Evolutionary conservation across 2,888 invertebrate genomes (phyloP).

Genomic region (Lycaena phlaeas): DNA sequence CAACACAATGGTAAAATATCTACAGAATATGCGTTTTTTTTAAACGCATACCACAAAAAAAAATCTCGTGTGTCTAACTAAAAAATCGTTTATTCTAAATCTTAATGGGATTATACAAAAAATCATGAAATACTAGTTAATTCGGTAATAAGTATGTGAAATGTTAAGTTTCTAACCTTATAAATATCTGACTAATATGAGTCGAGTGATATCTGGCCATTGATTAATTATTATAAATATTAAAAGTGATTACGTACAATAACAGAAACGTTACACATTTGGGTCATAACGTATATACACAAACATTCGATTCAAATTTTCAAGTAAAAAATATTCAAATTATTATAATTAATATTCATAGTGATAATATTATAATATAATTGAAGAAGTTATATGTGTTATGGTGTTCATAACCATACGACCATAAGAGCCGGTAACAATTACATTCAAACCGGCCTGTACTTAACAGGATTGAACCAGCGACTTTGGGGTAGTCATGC

Average conservation of each 20-base stretch:
- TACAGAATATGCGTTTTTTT: constrained; percentile 1
- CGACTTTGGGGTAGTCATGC: no score
- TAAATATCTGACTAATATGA: constrained; percentile 2
- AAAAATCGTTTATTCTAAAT: background rate
- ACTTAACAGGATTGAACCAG: no score
- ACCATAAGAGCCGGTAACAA: no score
- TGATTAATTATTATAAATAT: constrained; percentile 4
- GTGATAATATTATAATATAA: no score
- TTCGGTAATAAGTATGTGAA: no score
- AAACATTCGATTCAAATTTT: background rate
- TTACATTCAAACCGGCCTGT: no score
- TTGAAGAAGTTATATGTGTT: no score
- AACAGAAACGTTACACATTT: constrained; percentile 2
- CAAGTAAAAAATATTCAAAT: no score
- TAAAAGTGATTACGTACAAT: constrained; percentile 3
- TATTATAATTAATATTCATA: no score
- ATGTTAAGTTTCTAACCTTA: constrained; percentile 2
- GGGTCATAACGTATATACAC: background rate
- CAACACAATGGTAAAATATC: constrained; percentile 3
- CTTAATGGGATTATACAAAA: background rate
- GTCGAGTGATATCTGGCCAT: constrained; percentile 6
- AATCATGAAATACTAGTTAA: background rate
- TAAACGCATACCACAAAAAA: background rate
- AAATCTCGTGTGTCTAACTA: constrained; percentile 1
- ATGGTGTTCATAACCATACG: no score